These are phyloP conservation scores for Euspilapteryx auroguttella DNA, from an alignment of 2,888 invertebrate genomes.

Conservation along the genomic window DNA sequence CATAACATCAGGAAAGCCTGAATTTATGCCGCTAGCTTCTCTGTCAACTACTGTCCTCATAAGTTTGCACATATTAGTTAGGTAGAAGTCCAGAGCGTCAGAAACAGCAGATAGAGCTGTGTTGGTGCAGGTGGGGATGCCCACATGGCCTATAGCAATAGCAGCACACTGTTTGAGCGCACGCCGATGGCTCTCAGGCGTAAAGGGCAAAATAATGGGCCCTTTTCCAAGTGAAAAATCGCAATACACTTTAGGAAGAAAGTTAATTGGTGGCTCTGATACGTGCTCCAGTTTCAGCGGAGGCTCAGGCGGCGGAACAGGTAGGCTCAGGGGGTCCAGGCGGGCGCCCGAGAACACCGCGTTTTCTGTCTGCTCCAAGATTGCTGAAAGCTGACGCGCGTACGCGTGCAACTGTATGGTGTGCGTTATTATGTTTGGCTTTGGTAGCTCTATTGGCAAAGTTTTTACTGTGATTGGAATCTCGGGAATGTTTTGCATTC, in stretches of 20 bases:
- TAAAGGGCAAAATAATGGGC: conserved; percentile 35
- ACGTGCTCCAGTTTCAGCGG: conserved; percentile 28
- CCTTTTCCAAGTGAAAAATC: conserved; percentile 47
- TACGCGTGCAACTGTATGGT: conserved; percentile 44
- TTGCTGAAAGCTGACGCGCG: conserved; percentile 27
- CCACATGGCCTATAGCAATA: conserved; percentile 42
- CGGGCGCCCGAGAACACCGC: conserved; percentile 30
- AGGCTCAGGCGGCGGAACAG: conserved; percentile 31
- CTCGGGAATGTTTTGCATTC: conserved; percentile 53
- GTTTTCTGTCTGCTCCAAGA: conserved; percentile 34
- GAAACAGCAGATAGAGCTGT: conserved; percentile 35
- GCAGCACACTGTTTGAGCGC: conserved; percentile 46
- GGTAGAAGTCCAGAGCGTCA: conserved; percentile 36
- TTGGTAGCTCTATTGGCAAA: conserved; percentile 43
- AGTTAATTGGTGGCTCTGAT: conserved; percentile 32
- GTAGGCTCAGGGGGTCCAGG: conserved; percentile 30
- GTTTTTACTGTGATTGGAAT: conserved; percentile 47
- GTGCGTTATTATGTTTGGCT: conserved; percentile 43
- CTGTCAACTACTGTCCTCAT: conserved; percentile 37
- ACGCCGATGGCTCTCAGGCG: conserved; percentile 45
- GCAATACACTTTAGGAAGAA: conserved; percentile 39
- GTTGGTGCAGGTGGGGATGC: conserved; percentile 34
- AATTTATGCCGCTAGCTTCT: conserved; percentile 37
- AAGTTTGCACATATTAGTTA: conserved; percentile 44
- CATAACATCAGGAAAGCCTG: conserved; percentile 44